Conservation (phyloP, 2,888 invertebrate species). For the Ophion ellenae region DNA sequence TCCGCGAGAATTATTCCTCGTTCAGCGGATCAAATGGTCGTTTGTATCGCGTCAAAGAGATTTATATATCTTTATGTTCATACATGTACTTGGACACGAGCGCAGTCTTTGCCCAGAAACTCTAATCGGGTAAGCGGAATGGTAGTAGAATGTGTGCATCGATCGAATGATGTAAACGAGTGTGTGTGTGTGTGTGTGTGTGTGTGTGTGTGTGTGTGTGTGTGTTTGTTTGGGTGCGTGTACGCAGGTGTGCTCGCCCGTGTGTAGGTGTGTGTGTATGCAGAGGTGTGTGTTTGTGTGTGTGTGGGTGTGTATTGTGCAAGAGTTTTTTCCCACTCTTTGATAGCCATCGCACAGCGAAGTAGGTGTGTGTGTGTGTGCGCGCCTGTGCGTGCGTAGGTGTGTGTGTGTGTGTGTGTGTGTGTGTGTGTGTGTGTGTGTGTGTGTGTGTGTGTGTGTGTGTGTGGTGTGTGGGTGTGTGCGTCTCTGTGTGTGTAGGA, state of each 20-base stretch:
- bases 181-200: neutral
- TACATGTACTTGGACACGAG: neutral
- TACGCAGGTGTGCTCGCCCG: neutral
- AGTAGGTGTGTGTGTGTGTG: neutral
- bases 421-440: too few species aligned
- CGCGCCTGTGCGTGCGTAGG: too few species aligned
- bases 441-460: too few species aligned
- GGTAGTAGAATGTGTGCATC: conserved; percentile 48
- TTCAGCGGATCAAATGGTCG: neutral
- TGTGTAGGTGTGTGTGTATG: neutral
- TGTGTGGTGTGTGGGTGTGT: too few species aligned
- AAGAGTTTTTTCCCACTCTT: conserved; percentile 19
- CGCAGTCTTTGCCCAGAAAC: neutral
- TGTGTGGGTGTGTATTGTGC: conserved; percentile 3
- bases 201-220: neutral
- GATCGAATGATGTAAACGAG: conserved; percentile 13
- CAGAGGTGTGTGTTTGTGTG: neutral
- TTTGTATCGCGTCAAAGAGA: conserved; percentile 6
- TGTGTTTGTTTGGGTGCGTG: neutral
- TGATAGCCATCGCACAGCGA: conserved; percentile 10
- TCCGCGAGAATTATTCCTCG: conserved; percentile 10
- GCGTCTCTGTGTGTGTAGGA: too few species aligned
- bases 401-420: too few species aligned
- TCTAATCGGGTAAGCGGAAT: neutral
- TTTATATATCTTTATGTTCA: neutral